Evolutionary conservation across 2,888 invertebrate genomes (phyloP).

Genomic region (Polylopha cassiicola): DNA sequence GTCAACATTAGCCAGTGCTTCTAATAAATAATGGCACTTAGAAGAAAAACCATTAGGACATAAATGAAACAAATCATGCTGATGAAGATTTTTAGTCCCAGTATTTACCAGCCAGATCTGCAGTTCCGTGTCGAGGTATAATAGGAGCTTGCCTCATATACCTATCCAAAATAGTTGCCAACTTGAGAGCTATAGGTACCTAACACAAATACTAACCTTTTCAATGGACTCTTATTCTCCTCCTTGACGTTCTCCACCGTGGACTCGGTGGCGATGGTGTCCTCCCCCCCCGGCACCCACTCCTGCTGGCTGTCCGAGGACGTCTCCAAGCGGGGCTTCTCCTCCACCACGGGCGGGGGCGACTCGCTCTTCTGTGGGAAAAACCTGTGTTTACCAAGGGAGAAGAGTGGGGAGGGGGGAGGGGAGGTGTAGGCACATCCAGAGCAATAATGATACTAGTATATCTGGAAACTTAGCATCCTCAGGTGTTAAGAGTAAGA

Average conservation of each 20-base stretch:
- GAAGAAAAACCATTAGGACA: too few relatives aligned
- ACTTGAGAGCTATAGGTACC: neutral
- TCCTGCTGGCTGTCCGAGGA: conserved; percentile 43
- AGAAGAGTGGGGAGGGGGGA: neutral
- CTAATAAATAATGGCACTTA: too few relatives aligned
- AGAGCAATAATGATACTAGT: too few relatives aligned
- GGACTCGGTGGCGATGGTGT: conserved; percentile 53
- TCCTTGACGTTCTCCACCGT: conserved; percentile 52
- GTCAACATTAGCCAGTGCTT: too few relatives aligned
- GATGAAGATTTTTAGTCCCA: too few relatives aligned
- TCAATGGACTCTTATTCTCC: conserved; percentile 56
- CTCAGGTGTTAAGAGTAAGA: too few relatives aligned
- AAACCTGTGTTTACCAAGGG: neutral
- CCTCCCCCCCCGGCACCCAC: conserved; percentile 62
- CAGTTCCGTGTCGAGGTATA: too few relatives aligned
- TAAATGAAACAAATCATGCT: too few relatives aligned
- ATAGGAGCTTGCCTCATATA: too few relatives aligned
- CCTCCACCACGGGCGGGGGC: conserved; percentile 46
- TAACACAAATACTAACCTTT: conserved; percentile 42
- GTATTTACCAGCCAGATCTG: too few relatives aligned
- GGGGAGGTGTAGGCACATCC: neutral
- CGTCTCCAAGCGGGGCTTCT: conserved; percentile 39
- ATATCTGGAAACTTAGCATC: too few relatives aligned
- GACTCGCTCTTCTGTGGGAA: conserved; percentile 57
- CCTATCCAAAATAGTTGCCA: neutral